Evolutionary conservation across 2,797 vertebrate species (phyloP), one percentile per base, ranked within the genome.

Genomic region (Liparis tanakae): DNA sequence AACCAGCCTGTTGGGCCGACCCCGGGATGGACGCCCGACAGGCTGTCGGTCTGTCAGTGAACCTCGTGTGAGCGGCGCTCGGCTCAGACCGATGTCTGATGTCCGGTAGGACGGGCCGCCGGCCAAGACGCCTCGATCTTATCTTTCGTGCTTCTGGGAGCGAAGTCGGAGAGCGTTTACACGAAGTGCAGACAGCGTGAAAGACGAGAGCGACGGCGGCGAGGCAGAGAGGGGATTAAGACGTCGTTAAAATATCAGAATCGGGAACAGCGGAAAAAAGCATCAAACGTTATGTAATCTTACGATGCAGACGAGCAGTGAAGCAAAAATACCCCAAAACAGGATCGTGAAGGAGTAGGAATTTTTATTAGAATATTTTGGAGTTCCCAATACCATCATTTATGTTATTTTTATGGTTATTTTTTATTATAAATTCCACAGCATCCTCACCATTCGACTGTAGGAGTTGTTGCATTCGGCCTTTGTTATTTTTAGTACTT

Each of bases 121-220:
- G 76, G 72, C 81, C 82, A 79, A 66, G 65, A 76, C 57, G 80
- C 74, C 75, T 76, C 39, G 68, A 90, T 90, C 33, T 87, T 75
- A 88, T 90, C 81, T 87, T 56, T 76, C 25, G 51, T 62, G 13
- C 79, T 61, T 79, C 67, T 80, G 83, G 74, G 79, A 82, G 15
- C 43, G 74, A 78, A 83, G 56, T 80, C 59, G 70, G 15, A 55
- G 66, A 55, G 66, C 73, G 80, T 79, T 81, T 83, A 83, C 48
- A 78, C n/a, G 70, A 72, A 82, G 64, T 59, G 62, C 60, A 74
- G 37, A 18, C 60, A 62, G 55, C 68, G 56, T 73, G 58, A 76
- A 30, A 74, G 60, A 79, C 14, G 25, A 33, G 39, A 39, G 56
- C 67, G 13, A 9, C 46, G 43, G 25, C 51, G 20, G 51, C 20